Evolutionary conservation across 2,113 vertebrate species (phyloP).

Genomic region (Phocoena sinus): DNA sequence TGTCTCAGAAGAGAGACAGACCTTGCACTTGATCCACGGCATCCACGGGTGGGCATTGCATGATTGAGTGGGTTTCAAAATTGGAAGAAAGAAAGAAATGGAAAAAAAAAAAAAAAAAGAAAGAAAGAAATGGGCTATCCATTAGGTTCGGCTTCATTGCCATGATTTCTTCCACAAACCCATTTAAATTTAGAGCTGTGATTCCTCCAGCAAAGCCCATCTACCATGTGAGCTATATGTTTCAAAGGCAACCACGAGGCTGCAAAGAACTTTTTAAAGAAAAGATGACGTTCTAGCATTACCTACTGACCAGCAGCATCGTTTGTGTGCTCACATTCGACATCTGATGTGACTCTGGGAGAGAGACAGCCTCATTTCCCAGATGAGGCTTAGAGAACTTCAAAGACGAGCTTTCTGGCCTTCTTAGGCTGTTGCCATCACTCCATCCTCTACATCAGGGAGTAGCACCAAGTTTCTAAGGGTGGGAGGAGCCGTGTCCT

Average conservation of each 20-base stretch:
- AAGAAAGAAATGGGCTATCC: not conserved
- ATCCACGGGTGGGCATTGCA: rapidly evolving
- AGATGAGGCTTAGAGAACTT: not conserved
- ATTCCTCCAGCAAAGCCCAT: not conserved
- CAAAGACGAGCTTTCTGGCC: too few species aligned
- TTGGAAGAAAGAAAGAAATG: not conserved
- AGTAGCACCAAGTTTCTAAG: rapidly evolving
- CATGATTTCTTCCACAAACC: not conserved
- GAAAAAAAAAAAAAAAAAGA: not conserved
- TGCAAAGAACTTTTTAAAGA: not conserved
- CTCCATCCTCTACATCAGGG: rapidly evolving
- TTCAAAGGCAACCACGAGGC: not conserved
- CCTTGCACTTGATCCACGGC: rapidly evolving
- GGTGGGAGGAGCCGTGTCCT: not conserved
- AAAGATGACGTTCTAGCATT: not conserved
- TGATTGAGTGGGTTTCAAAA: not conserved
- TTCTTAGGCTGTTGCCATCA: not conserved
- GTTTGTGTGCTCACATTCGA: not conserved
- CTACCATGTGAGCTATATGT: not conserved
- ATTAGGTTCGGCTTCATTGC: not conserved
- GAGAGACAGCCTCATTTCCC: not conserved
- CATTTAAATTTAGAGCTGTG: not conserved
- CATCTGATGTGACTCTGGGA: not conserved
- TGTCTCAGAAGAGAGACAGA: not conserved
- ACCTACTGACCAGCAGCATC: rapidly evolving